Evolutionary conservation across 2,797 vertebrate genomes (phyloP), one percentile per base, ranked within the genome.

Genomic region (Oreochromis grahami): DNA sequence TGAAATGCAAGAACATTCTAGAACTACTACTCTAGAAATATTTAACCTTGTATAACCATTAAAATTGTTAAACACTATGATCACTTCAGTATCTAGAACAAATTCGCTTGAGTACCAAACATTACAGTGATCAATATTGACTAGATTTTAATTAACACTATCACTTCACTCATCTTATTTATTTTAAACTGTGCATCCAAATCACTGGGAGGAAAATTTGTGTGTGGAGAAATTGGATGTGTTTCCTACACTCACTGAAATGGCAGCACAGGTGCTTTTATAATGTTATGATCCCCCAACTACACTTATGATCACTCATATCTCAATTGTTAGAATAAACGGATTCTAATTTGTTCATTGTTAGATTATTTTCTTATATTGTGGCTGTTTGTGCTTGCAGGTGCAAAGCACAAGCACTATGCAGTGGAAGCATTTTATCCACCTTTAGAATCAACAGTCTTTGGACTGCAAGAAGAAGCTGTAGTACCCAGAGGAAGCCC

Each of bases 281-380:
- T 38, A 13, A n/a, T n/a, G 32, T 13, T 63, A 63, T 63, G 32
- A 63, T 36, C 58, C 58, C 32, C 58, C 32, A 63, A 36, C 19
- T 3, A 63, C 19, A 36, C 32, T 63, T 63, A n/a, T 38, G 58
- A 8, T 5, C 10, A n/a, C 1, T 38, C 17, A n/a, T 8, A n/a
- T 63, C 32, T 36, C 58, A 63, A 19, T 63, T 63, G 32, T 38
- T 63, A 63, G 32, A 63, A n/a, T 12, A 63, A 63, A 63, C 4
- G 3, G 3, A 63, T 38, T 63, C 34, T 0, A 63, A 63, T 38
- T 63, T 63, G 0, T 38, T 63, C 1, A 63, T 38, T 63, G 2
- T 38, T 63, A 8, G 11, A 63, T 38, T 38, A 0, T 38, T 63
- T 36, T 36, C 34, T n/a, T 38, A 63, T 38, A 63, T 38, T 63